Evolutionary conservation across 2,888 invertebrate genomes (phyloP).

Genomic region (Temnothorax ravouxi): DNA sequence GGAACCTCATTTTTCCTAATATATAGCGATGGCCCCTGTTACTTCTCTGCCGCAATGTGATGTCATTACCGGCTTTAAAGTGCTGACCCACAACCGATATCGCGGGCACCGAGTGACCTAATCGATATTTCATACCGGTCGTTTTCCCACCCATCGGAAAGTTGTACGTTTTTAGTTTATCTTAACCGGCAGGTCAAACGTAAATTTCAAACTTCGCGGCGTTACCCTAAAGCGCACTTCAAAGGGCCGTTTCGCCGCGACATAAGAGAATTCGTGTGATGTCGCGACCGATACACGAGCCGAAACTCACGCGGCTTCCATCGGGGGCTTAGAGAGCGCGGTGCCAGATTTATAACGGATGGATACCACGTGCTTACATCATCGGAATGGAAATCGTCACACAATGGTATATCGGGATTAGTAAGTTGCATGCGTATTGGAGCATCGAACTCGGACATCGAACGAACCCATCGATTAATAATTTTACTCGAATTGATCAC

Average conservation of each 20-base stretch:
- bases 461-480: conserved; percentile 21
- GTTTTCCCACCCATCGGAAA: conserved; percentile 44
- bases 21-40: neutral
- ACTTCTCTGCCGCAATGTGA: neutral
- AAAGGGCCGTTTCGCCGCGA: conserved; percentile 39
- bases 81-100: conserved; percentile 41
- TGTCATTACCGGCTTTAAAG: conserved; percentile 48
- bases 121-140: conserved; percentile 48
- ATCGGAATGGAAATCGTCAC: conserved; percentile 48
- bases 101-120: conserved; percentile 17
- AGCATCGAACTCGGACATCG: conserved; percentile 27
- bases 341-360: conserved; percentile 39
- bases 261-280: conserved; percentile 36
- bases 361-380: conserved; percentile 34
- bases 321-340: conserved; percentile 10
- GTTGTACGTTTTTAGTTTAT: conserved; percentile 44
- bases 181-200: conserved; percentile 39
- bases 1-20: conserved; percentile 7
- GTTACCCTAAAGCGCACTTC: conserved; percentile 19
- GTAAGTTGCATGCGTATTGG: conserved; percentile 28
- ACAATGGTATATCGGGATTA: conserved; percentile 48
- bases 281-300: conserved; percentile 32
- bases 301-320: conserved; percentile 22
- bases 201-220: conserved; percentile 43
- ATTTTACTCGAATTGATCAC: conserved; percentile 32